phyloP scores from a whole-genome alignment of 2,888 invertebrate species.

The Resseliella maxima region DNA sequence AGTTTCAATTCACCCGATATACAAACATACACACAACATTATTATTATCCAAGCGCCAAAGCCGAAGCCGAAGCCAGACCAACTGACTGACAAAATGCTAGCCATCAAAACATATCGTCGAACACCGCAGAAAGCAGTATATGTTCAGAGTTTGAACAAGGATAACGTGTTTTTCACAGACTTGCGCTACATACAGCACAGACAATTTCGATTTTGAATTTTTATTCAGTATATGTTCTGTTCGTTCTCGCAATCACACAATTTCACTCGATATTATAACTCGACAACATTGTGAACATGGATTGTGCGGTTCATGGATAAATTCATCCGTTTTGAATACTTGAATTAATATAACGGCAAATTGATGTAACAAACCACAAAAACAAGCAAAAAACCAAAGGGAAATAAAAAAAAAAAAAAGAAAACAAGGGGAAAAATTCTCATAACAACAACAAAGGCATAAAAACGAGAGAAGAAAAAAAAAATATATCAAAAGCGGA shows the following conservation, averaged over 20 bases:
- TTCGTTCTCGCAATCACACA: background rate
- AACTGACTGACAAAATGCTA: background rate
- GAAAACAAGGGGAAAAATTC: background rate
- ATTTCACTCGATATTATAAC: background rate
- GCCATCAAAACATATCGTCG: constrained; percentile 49
- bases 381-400: background rate
- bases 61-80: background rate
- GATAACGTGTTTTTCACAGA: constrained; percentile 44
- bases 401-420: background rate
- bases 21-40: constrained; percentile 53
- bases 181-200: background rate
- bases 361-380: background rate
- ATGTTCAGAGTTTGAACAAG: constrained; percentile 53
- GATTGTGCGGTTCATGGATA: background rate
- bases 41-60: constrained; percentile 40
- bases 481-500: background rate
- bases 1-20: constrained; percentile 7
- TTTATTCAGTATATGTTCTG: background rate
- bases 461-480: background rate
- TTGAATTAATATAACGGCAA: background rate
- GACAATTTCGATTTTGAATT: too few species aligned
- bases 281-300: background rate
- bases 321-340: background rate
- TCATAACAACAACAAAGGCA: background rate
- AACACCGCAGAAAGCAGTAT: constrained; percentile 53